A percentile compares a stretch with the other conserved stretches of the same genome.
phyloP scores from a whole-genome alignment of 2,888 invertebrate species.

The Epistrophella euchroma region DNA sequence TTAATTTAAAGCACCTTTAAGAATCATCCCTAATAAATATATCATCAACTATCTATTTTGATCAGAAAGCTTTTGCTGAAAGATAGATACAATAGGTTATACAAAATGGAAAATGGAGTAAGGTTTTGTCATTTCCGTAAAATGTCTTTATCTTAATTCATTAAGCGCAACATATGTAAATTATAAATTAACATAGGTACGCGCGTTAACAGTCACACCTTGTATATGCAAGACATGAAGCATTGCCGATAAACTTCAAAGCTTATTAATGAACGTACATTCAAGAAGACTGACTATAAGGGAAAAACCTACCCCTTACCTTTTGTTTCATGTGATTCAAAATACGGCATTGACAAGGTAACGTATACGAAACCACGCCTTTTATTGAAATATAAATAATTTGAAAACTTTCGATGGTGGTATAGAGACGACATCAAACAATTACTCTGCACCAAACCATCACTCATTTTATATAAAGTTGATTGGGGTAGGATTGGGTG shows the following conservation, averaged over 20 bases:
- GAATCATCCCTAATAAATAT: too few relatives aligned
- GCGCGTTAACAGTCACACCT: conserved; percentile 20
- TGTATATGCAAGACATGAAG: conserved; percentile 42
- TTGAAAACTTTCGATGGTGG: conserved; percentile 18
- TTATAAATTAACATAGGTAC: conserved; percentile 60
- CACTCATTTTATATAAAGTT: not conserved
- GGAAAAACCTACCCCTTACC: not conserved
- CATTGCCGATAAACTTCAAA: conserved; percentile 22
- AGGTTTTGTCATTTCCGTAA: not conserved
- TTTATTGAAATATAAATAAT: conserved; percentile 56
- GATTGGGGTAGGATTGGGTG: conserved; percentile 49
- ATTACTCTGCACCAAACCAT: conserved; percentile 4
- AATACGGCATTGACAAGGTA: not conserved
- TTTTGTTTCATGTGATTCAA: conserved; percentile 5
- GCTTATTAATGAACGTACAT: not conserved
- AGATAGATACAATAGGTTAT: not conserved
- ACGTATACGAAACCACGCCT: conserved; percentile 16
- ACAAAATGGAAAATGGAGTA: not conserved
- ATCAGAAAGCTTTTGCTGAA: not conserved
- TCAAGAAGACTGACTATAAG: conserved; percentile 2
- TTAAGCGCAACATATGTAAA: conserved; percentile 66
- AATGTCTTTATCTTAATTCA: conserved; percentile 60
- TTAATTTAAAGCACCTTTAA: too few relatives aligned
- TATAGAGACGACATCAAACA: conserved; percentile 1
- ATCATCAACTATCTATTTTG: not conserved